Conservation (phyloP, 2,797 vertebrate genomes). For the Propithecus perrieri region DNA sequence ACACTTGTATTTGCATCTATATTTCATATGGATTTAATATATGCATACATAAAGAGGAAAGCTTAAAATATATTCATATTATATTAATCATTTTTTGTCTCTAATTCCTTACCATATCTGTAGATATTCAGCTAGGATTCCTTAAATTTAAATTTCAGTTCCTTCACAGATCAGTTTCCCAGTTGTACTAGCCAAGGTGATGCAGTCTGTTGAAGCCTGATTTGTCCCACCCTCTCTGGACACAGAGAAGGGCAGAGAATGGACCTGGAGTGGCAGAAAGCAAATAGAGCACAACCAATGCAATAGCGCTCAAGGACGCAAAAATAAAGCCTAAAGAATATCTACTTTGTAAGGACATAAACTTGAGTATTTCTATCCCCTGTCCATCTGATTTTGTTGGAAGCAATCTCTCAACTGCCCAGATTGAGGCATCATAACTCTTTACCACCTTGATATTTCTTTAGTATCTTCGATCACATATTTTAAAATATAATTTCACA, state of each 20-base stretch:
- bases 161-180: neutral
- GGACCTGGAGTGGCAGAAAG: neutral
- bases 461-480: neutral
- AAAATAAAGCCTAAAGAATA: neutral
- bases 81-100: neutral
- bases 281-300: neutral
- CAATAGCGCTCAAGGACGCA: neutral
- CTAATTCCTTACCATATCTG: neutral
- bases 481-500: neutral
- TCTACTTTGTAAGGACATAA: neutral
- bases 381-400: neutral
- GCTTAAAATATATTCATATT: neutral
- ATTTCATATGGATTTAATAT: neutral
- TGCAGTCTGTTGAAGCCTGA: neutral
- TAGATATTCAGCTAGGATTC: neutral
- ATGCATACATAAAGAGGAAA: neutral
- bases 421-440: neutral
- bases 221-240: neutral
- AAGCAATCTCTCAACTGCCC: neutral
- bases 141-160: neutral
- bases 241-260: neutral
- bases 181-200: neutral
- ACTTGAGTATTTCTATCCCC: neutral
- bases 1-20: neutral
- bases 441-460: neutral